phyloP scores from a whole-genome alignment of 2,888 invertebrate species.

The Zaprionus obscuricornis region DNA sequence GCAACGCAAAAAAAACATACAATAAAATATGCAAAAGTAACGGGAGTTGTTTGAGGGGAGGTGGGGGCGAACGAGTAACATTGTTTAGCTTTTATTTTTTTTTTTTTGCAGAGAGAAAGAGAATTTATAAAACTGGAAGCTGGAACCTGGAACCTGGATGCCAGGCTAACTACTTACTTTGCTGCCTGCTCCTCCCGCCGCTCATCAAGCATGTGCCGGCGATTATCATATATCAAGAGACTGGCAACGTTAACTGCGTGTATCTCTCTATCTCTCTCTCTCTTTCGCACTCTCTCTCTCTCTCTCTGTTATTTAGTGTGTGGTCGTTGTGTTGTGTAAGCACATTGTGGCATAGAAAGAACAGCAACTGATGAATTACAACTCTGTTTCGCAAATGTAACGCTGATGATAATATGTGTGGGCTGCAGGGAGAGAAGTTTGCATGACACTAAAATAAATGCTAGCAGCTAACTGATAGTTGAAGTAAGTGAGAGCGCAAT shows the following conservation, averaged over 20 bases:
- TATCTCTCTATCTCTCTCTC: too few relatives aligned
- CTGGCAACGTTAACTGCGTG: slow-evolving; percentile 21
- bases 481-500: not conserved
- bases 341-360: not conserved
- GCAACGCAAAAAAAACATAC: slow-evolving; percentile 1
- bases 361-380: slow-evolving; percentile 46
- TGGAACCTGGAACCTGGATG: too few relatives aligned
- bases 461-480: not conserved
- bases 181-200: not conserved
- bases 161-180: too few relatives aligned
- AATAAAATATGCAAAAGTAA: slow-evolving; percentile 26
- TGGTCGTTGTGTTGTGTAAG: slow-evolving; percentile 16
- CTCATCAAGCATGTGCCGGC: slow-evolving; percentile 40
- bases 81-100: slow-evolving; percentile 30
- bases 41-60: too few relatives aligned
- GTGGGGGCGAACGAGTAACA: slow-evolving; percentile 18
- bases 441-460: too few relatives aligned
- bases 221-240: slow-evolving; percentile 64
- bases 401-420: slow-evolving; percentile 23
- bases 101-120: too few relatives aligned
- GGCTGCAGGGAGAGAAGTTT: not conserved
- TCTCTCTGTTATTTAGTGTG: not conserved
- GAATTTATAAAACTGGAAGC: slow-evolving; percentile 53
- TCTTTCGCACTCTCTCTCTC: too few relatives aligned
- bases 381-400: slow-evolving; percentile 34